Evolutionary conservation across 2,113 vertebrate genomes (phyloP).

Genomic region (Crotalus horridus): DNA sequence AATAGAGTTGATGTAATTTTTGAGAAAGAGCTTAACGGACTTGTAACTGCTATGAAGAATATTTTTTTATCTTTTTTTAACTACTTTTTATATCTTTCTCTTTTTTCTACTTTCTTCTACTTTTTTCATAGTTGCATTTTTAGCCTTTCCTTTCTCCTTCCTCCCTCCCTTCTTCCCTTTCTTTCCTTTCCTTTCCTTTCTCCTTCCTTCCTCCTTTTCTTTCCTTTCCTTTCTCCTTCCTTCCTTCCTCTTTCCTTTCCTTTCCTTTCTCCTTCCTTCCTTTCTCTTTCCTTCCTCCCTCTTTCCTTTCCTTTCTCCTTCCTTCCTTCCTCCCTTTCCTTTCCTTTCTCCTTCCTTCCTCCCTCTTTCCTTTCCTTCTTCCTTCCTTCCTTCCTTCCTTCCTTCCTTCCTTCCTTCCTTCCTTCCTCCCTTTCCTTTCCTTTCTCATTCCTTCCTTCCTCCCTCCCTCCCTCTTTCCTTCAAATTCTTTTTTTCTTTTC

Average conservation of each 20-base stretch:
- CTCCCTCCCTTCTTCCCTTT: too few relatives aligned
- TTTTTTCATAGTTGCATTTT: neutral
- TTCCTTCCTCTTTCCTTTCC: fast-evolving
- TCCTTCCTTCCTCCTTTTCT: fast-evolving
- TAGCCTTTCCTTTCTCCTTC: neutral
- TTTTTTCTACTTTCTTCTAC: neutral
- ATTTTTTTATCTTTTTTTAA: neutral
- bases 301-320: too few relatives aligned
- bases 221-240: neutral
- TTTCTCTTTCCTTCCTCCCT: too few relatives aligned
- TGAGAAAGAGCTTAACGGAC: neutral
- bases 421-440: too few relatives aligned
- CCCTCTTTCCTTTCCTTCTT: fast-evolving
- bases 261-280: neutral
- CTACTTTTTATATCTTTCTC: neutral
- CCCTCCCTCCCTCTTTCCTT: too few relatives aligned
- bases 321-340: fast-evolving
- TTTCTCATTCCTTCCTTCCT: fast-evolving
- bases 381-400: fast-evolving
- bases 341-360: too few relatives aligned
- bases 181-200: neutral
- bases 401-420: too few relatives aligned
- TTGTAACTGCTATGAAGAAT: neutral
- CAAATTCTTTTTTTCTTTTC: too few relatives aligned
- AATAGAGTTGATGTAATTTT: neutral